Evolutionary conservation across 2,888 invertebrate species (phyloP), one percentile per base, ranked within the genome.

Genomic region (Cynaeus angustus): DNA sequence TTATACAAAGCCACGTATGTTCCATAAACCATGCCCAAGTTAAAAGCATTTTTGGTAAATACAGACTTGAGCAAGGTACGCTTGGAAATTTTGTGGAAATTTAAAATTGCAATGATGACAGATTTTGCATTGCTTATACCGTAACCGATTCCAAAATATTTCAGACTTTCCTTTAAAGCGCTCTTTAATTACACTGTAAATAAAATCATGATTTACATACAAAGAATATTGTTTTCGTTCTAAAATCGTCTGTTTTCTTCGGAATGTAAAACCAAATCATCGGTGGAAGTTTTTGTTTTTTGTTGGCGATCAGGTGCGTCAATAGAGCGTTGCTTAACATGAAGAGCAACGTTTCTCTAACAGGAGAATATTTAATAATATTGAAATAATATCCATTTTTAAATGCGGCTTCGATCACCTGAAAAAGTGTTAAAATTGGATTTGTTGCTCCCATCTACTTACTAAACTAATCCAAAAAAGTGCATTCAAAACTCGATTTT

Each of bases 1-100:
- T 79, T 75, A 64, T 79, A 82, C 43, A 81, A 10, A 37, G 75
- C 78, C 3, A 79, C 81, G 62, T 81, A 83, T 9, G 74, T 67
- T n/a, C 81, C 80, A 45, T 81, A 72, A 53, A 82, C 79, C 3
- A 78, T 50, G 10, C 82, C 82, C 75, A 81, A 79, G 43, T 74
- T 72, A 1, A 79, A n/a, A 59, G 81, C 78, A 3, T 76, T 73
- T 55, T 69, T 75, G 33, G 73, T 77, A 16, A 80, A 71, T 3
- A 79, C 12, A 26, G 78, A 33, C 5, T 46, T 41, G 38, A 26
- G n/a, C 77, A 48, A 6, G 79, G 7, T 13, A 56, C 67, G 8
- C 3, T 46, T 2, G 78, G 81, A 13, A 71, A 73, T 52, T 68
- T 72, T n/a, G 70, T 16, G 46, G 77, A 55, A 38, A 14, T 68